Evolutionary conservation across 2,888 invertebrate genomes (phyloP).

Genomic region (Miltochrista miniata): DNA sequence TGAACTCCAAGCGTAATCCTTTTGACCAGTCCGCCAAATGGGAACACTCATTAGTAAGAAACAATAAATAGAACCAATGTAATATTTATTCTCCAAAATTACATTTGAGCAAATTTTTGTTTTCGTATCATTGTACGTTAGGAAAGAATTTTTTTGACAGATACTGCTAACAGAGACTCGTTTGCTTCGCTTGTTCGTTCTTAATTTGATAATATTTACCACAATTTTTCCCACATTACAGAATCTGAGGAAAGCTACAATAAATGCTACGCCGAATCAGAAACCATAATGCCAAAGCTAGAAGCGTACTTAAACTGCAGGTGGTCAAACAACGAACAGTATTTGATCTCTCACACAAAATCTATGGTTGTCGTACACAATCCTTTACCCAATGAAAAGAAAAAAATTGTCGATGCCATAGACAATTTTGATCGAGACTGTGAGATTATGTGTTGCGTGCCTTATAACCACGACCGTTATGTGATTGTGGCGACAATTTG

Average conservation of each 20-base stretch:
- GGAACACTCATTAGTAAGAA: too few species aligned
- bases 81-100: too few species aligned
- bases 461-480: conserved; percentile 65
- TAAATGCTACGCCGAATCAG: conserved; percentile 57
- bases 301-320: conserved; percentile 65
- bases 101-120: too few species aligned
- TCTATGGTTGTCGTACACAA: conserved; percentile 65
- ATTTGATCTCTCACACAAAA: conserved; percentile 64
- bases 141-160: too few species aligned
- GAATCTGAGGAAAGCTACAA: conserved; percentile 67
- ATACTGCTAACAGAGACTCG: too few species aligned
- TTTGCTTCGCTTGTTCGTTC: too few species aligned
- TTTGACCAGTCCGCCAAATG: too few species aligned
- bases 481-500: conserved; percentile 56
- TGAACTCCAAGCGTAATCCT: too few species aligned
- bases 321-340: conserved; percentile 67
- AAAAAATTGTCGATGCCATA: conserved; percentile 45
- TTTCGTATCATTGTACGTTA: too few species aligned
- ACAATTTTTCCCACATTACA: conserved; percentile 23
- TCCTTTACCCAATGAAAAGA: conserved; percentile 47
- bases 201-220: too few species aligned
- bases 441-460: conserved; percentile 59
- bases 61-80: too few species aligned
- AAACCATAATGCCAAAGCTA: conserved; percentile 55
- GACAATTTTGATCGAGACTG: conserved; percentile 59